Base-by-base conservation (phyloP, 2,888 invertebrate species). In the Lucinisca nassula region DNA sequence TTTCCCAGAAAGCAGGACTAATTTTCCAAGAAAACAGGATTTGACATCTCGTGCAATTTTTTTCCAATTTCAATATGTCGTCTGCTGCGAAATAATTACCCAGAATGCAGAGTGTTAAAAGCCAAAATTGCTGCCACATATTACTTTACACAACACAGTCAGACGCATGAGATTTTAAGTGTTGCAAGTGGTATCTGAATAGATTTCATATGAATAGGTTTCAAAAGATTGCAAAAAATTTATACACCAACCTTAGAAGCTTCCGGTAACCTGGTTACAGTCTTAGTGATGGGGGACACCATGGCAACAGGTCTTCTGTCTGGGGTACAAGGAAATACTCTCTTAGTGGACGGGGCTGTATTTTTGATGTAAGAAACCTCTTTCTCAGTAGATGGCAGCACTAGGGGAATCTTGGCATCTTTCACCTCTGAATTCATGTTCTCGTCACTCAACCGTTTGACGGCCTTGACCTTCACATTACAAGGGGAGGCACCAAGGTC, bases 211-310 rank as follows among this genome's bases (percentile, higher is more conserved):
- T n/a, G n/a, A n/a, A n/a, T n/a, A n/a, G n/a, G n/a, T n/a, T n/a
- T n/a, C n/a, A n/a, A n/a, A n/a, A n/a, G n/a, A n/a, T n/a, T n/a
- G 40, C 8, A 40, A 40, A 40, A 35, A 3, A 49, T 72, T 32
- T 8, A 1, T 14, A 51, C 14, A 84, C 40, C 35, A 82, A 91
- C 91, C 90, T 92, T 91, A 14, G 91, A 73, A 10, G 84, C 40
- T 38, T 83, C 88, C 21, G 91, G 89, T 74, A 91, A 82, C 67
- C 89, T 90, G 61, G 78, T 89, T 17, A 92, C 78, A 12, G 92
- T 87, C 75, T 92, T 90, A 58, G 93, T 91, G 49, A 92, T 92
- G 1, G 93, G 93, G n/a, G 93, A 93, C 51, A 93, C 93, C 90
- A 93, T 89, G 55, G 93, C 92, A n/a, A 93, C 83, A 10, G 93